These are phyloP conservation scores for Thamnophis sirtalis DNA, from an alignment of 2,113 vertebrate genomes.

Conservation along the genomic window DNA sequence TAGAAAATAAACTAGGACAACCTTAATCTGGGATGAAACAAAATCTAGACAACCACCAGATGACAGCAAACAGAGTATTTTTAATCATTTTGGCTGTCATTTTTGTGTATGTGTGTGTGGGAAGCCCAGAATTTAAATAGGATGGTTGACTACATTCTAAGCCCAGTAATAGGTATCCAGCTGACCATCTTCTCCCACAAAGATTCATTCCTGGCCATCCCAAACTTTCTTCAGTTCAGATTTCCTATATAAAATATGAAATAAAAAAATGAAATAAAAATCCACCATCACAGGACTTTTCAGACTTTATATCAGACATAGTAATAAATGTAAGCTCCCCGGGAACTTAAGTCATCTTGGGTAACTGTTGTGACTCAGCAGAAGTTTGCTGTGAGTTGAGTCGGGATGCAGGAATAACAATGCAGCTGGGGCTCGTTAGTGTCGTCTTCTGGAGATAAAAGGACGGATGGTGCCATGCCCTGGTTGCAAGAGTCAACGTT, in stretches of 20 bases:
- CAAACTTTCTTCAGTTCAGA: neutral
- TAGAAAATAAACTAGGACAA: neutral
- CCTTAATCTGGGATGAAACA: neutral
- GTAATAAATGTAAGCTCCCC: neutral
- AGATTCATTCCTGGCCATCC: neutral
- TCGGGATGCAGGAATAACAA: too few species aligned
- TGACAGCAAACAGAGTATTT: neutral
- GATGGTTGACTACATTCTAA: neutral
- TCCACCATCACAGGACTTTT: neutral
- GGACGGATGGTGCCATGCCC: too few species aligned
- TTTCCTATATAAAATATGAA: neutral
- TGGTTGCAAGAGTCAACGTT: too few species aligned
- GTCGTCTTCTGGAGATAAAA: too few species aligned
- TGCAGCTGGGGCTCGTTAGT: too few species aligned
- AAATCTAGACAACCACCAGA: neutral
- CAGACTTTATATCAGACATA: neutral
- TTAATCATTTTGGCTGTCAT: neutral
- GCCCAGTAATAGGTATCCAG: neutral
- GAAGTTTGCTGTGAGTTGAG: too few species aligned
- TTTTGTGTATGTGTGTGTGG: fast-evolving
- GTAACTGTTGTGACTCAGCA: too few species aligned
- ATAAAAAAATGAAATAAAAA: neutral
- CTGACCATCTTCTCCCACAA: neutral
- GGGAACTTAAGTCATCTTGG: neutral
- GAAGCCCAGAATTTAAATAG: neutral